phyloP scores from a whole-genome alignment of 2,888 invertebrate species.

The Artemia sinica region DNA sequence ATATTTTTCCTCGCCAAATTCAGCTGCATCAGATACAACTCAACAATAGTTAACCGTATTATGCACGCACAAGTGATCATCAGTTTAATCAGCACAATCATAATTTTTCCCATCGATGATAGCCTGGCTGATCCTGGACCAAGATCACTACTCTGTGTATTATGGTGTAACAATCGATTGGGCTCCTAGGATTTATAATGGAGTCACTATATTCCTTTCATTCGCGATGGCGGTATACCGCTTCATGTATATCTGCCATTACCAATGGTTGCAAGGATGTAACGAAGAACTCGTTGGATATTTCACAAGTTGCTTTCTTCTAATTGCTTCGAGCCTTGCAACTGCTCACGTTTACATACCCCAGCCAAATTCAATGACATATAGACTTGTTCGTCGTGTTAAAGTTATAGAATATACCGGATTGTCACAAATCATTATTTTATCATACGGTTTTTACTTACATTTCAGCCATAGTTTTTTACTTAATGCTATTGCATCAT shows the following conservation, averaged over 20 bases:
- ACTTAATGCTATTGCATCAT: neutral
- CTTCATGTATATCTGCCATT: neutral
- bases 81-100: neutral
- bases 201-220: neutral
- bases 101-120: neutral
- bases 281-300: neutral
- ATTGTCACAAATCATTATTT: neutral
- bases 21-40: neutral
- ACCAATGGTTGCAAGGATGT: neutral
- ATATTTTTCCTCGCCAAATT: neutral
- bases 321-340: neutral
- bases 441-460: neutral
- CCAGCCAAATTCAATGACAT: neutral
- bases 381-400: neutral
- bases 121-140: neutral
- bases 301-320: neutral
- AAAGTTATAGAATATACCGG: neutral
- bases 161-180: neutral
- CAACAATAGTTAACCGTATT: neutral
- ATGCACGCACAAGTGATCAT: neutral
- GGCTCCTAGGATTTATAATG: neutral
- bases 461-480: neutral
- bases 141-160: neutral
- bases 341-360: neutral
- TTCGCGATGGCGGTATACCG: conserved; percentile 3